Evolutionary conservation across 2,888 invertebrate species (phyloP), one percentile per base, ranked within the genome.

Genomic region (Gandaritis pyraliata): DNA sequence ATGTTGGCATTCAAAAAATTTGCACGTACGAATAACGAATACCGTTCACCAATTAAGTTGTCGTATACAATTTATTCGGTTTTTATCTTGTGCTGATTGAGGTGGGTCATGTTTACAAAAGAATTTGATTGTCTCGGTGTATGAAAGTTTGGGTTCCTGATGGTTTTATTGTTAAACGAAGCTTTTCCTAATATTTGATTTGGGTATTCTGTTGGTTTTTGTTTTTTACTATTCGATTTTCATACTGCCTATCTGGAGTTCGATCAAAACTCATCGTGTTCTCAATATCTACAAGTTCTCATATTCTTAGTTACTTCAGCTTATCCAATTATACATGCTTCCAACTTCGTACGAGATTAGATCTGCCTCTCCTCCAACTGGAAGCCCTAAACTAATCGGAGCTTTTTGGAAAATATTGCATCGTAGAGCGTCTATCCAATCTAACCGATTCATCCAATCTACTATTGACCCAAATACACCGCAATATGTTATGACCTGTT

Each of bases 401-500:
- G 15, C 4, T 15, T 16, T 38, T 36, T 5, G 38, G 41, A 23
- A 50, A 45, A 12, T 30, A 47, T 47, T 47, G 55, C 48, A 48
- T 48, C 16, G 56, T n/a, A 38, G 38, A 50, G 30, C 6, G 11
- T 43, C 54, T 47, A 55, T 56, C 15, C 45, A 48, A 61, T 61
- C 61, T 53, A 65, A 56, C 54, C 50, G 49, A 47, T 65, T 63
- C 61, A 52, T 65, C 65, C 61, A 48, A 52, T 63, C 56, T 33
- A 23, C 63, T 45, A 62, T 64, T 68, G 66, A 70, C 68, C 68
- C 56, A 52, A 64, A 59, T 62, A 65, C 61, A 52, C 46, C 38
- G 64, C 66, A 58, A 68, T 70, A 64, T 58, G 60, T 66, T 70
- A 70, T 65, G 64, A 58, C 50, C 58, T 64, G 65, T 64, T 70